phyloP scores from a whole-genome alignment of 1,140 invertebrate genomes.

The Chrysoperla carnea region DNA sequence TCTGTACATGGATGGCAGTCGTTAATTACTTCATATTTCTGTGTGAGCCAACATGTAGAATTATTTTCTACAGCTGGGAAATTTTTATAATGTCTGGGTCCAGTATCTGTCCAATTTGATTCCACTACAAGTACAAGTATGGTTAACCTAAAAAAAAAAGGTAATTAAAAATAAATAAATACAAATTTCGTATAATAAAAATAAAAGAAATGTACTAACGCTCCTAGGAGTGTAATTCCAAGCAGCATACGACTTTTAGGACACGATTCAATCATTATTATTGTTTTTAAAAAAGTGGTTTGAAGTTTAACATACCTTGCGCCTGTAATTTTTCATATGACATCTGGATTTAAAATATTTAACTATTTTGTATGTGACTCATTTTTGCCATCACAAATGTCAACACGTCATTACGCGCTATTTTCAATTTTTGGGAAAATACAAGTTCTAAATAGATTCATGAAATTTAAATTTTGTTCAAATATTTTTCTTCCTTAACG shows the following conservation, averaged over 20 bases:
- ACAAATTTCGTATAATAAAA: slow-evolving; percentile 5
- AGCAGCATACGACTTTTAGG: slow-evolving; percentile 48
- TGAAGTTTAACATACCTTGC: no score
- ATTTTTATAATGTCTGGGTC: slow-evolving; percentile 31
- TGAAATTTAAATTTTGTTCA: no score
- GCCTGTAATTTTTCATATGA: no score
- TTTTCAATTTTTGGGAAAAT: no score
- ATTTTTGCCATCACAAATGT: no score
- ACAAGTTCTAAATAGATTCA: no score
- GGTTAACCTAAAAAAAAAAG: slow-evolving; percentile 44
- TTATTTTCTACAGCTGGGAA: slow-evolving; percentile 48
- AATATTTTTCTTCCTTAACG: no score
- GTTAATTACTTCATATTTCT: slow-evolving; percentile 45
- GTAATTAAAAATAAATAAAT: slow-evolving; percentile 5
- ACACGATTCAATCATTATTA: slow-evolving; percentile 45
- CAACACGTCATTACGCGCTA: no score
- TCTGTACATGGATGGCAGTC: slow-evolving; percentile 65
- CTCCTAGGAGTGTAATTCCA: slow-evolving; percentile 36
- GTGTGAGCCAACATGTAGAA: slow-evolving; percentile 50
- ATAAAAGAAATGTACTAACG: slow-evolving; percentile 25
- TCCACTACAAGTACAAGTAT: slow-evolving; percentile 60
- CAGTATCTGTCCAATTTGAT: slow-evolving; percentile 46
- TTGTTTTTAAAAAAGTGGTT: slow-evolving; percentile 3
- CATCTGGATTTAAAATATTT: no score
- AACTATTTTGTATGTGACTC: no score